phyloP scores from a whole-genome alignment of 2,113 vertebrate genomes.

The Aegypius monachus region DNA sequence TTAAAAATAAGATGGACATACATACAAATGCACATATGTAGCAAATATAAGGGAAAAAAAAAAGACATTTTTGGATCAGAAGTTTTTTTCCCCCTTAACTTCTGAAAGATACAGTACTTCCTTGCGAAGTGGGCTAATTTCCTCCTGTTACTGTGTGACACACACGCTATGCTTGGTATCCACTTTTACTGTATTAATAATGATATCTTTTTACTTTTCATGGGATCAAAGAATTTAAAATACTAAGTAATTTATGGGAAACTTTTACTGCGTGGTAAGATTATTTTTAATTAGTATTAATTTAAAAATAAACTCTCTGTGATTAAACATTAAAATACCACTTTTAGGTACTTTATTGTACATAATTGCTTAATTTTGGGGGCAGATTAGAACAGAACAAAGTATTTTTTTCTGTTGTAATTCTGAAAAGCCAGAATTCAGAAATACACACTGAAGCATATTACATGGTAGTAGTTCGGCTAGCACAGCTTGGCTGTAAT shows the following conservation, averaged over 20 bases:
- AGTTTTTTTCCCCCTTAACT: rapidly evolving
- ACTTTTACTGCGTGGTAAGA: neutral
- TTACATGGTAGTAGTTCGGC: neutral
- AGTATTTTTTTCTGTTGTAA: neutral
- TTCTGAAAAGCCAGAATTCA: neutral
- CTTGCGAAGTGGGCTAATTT: neutral
- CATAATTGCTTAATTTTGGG: neutral
- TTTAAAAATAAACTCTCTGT: neutral
- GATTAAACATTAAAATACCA: neutral
- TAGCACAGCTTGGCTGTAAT: neutral
- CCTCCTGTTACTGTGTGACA: neutral
- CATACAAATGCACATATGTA: rapidly evolving
- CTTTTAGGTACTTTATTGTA: neutral
- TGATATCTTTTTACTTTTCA: neutral
- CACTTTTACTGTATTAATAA: neutral
- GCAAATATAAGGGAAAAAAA: neutral
- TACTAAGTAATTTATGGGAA: neutral
- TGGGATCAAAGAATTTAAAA: neutral
- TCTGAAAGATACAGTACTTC: neutral
- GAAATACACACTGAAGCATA: neutral
- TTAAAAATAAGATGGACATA: neutral
- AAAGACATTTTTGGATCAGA: neutral
- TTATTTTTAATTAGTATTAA: neutral
- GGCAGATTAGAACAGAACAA: neutral
- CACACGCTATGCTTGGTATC: neutral